Evolutionary conservation across 2,113 vertebrate genomes (phyloP), one percentile per base, ranked within the genome.

Genomic region (Dasyornis broadbenti): DNA sequence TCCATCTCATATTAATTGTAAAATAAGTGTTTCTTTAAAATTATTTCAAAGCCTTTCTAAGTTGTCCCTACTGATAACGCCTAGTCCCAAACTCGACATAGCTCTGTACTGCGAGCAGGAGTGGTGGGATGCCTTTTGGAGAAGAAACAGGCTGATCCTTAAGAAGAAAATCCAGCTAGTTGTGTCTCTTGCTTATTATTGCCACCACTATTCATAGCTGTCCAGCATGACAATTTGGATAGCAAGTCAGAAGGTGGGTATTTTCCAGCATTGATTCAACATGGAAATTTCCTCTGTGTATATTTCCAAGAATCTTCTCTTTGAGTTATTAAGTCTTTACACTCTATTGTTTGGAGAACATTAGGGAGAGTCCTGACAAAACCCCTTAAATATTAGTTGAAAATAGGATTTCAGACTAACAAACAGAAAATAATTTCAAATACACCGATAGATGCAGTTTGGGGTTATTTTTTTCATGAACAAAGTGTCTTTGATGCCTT

Each of bases 281-380:
- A 30, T 0, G 2, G 26, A 61, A 53, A 33, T 15, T 11, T 54
- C 2, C 2, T 49, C 22, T 16, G 0, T 15, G 11, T 26, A 23
- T 9, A 6, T 42, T 90, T 60, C 76, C 42, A 54, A 56, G 60
- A 83, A 60, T 20, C 16, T 82, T 33, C 19, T 86, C 37, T 47
- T 37, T 28, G 26, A 20, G 13, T 64, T 76, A 27, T 26, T 79
- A 66, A 71, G 61, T 12, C 20, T 79, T 87, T 47, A 64, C 26
- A 35, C 10, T 57, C 72, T 10, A 37, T 13, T 27, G 11, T n/a
- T 92, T 20, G 18, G 9, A 78, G 56, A 73, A 31, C 3, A 53
- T 22, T 20, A 40, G 27, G 23, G 17, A 72, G 5, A 54, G 10
- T 28, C 40, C 15, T 39, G 39, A 45, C 22, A 65, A 77, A 56